Evolutionary conservation across 2,113 vertebrate species (phyloP).

Genomic region (Oreochromis aureus): DNA sequence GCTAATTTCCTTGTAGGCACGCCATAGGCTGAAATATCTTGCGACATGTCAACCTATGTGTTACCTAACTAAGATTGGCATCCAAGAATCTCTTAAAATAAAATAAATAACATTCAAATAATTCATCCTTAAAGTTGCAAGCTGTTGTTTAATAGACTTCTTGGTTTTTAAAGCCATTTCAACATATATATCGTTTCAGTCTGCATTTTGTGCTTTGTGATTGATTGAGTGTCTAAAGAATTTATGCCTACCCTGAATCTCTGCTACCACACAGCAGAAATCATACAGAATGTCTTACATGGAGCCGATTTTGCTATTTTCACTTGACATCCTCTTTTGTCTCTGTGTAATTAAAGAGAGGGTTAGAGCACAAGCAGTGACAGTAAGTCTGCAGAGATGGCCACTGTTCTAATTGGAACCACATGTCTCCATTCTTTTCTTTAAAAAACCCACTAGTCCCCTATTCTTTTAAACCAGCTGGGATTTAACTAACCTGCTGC

Average conservation of each 20-base stretch:
- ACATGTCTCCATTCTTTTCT: slow-evolving; percentile 46
- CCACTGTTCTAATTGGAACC: slow-evolving; percentile 64
- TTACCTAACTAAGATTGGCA: background rate
- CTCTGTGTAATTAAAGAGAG: slow-evolving; percentile 60
- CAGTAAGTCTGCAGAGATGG: slow-evolving; percentile 59
- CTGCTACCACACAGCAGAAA: slow-evolving; percentile 28
- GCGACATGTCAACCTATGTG: background rate
- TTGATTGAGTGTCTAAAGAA: slow-evolving; percentile 15
- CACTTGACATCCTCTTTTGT: slow-evolving; percentile 61
- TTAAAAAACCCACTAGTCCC: slow-evolving; percentile 15
- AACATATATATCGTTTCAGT: background rate
- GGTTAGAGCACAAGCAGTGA: slow-evolving; percentile 42
- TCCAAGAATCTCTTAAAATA: background rate
- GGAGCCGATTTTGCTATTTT: slow-evolving; percentile 49
- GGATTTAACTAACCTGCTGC: slow-evolving; percentile 28
- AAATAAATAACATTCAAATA: background rate
- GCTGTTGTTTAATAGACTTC: background rate
- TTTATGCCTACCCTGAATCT: background rate
- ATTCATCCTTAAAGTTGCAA: background rate
- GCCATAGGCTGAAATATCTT: background rate
- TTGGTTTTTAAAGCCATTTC: background rate
- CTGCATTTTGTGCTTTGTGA: background rate
- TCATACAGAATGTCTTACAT: slow-evolving; percentile 33
- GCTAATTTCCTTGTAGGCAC: background rate
- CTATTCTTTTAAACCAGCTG: slow-evolving; percentile 35